These are phyloP conservation scores for Dicaeum eximium DNA, from an alignment of 2,113 vertebrate genomes.

Conservation along the genomic window DNA sequence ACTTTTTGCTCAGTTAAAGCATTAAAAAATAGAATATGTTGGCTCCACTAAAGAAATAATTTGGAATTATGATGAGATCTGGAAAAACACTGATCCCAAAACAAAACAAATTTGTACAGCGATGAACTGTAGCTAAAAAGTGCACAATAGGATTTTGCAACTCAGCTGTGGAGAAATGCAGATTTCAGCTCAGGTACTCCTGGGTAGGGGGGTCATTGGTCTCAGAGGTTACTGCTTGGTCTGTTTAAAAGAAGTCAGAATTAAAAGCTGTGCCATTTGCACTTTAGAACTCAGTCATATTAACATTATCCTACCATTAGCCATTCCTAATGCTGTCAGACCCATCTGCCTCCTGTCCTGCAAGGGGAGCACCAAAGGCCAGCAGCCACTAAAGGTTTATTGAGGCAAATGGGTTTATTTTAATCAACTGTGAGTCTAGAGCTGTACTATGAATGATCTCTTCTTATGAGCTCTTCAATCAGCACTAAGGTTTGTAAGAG, in stretches of 20 bases:
- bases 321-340: not conserved
- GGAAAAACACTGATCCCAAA: not conserved
- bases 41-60: not conserved
- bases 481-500: not conserved
- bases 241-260: not conserved
- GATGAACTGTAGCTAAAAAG: not conserved
- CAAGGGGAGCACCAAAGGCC: not conserved
- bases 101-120: not conserved
- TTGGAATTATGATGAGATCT: not conserved
- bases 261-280: not conserved
- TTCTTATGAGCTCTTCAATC: not conserved
- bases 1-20: not conserved
- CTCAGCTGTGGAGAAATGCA: not conserved
- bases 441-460: not conserved
- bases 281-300: not conserved
- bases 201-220: too few species aligned
- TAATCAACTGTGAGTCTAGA: not conserved
- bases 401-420: not conserved
- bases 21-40: not conserved
- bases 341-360: not conserved
- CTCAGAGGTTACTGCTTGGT: not conserved
- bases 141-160: fast-evolving
- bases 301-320: not conserved
- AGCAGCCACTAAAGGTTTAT: not conserved
- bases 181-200: not conserved